These are phyloP conservation scores for Borostomias antarcticus DNA, from an alignment of 2,797 vertebrate species.

Conservation along the genomic window DNA sequence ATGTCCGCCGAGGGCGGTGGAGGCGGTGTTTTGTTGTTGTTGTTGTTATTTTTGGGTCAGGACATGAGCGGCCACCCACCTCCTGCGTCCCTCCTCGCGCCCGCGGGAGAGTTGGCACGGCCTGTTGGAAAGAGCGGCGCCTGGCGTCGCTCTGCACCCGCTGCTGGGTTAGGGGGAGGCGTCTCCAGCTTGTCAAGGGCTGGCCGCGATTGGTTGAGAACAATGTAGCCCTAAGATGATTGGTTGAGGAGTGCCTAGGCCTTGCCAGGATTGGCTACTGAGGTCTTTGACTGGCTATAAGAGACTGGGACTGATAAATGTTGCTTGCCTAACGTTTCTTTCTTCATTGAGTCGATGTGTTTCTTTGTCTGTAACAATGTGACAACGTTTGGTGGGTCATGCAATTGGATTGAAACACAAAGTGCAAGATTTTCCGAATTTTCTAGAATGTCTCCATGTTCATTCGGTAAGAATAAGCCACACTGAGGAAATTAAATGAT, in stretches of 20 bases:
- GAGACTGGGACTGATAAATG: too few species aligned
- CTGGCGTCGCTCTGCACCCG: conserved; percentile 50
- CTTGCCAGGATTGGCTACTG: conserved; percentile 28
- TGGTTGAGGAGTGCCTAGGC: conserved; percentile 36
- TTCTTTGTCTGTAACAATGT: neutral
- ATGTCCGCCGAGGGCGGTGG: conserved; percentile 47
- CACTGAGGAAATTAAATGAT: neutral
- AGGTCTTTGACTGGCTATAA: conserved; percentile 23
- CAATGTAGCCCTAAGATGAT: conserved; percentile 36
- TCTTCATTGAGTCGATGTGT: too few species aligned
- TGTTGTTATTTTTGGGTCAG: conserved; percentile 73
- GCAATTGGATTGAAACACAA: too few species aligned
- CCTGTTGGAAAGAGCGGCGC: conserved; percentile 59
- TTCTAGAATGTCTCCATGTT: too few species aligned
- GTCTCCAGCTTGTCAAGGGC: conserved; percentile 40
- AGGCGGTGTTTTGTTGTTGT: conserved; percentile 42
- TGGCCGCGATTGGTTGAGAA: too few species aligned
- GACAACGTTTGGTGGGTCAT: too few species aligned
- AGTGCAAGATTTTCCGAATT: too few species aligned
- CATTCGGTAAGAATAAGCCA: too few species aligned
- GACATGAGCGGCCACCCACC: conserved; percentile 67
- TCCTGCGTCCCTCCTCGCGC: conserved; percentile 65
- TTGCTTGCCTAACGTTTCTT: too few species aligned
- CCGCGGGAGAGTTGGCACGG: conserved; percentile 72
- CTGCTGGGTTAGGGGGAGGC: conserved; percentile 44